Conservation (phyloP, 2,888 invertebrate genomes). For the Thumatha senex region DNA sequence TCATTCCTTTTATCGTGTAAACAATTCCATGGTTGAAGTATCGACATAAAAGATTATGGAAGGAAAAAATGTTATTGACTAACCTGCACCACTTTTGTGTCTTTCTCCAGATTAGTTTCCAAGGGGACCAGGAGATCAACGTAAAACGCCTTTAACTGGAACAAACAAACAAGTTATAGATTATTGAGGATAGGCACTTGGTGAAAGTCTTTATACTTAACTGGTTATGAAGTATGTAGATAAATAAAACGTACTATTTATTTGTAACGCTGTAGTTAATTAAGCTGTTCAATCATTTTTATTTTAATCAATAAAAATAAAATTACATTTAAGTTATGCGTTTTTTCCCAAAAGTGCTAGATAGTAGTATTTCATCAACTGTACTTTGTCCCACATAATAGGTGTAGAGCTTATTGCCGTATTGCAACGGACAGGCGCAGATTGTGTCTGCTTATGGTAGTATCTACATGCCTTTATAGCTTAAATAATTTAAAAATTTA, state of each 20-base stretch:
- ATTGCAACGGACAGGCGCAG: no score
- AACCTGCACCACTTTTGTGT: conserved; percentile 96
- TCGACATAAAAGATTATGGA: conserved; percentile 60
- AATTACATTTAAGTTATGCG: no score
- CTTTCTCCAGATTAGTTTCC: conserved; percentile 96
- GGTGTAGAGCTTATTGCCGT: no score
- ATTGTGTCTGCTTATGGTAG: no score
- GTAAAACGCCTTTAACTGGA: conserved; percentile 96
- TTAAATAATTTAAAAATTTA: no score
- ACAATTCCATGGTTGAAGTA: conserved; percentile 54
- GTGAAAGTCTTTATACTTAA: conserved; percentile 21
- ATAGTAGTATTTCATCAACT: no score
- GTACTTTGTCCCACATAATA: no score
- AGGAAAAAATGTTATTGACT: conserved; percentile 62
- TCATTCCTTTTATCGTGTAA: conserved; percentile 55
- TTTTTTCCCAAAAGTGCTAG: no score
- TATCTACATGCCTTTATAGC: no score
- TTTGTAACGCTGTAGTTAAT: not conserved
- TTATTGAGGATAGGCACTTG: conserved; percentile 39
- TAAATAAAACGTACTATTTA: conserved; percentile 11
- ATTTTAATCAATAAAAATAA: no score
- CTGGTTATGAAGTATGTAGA: conserved; percentile 14
- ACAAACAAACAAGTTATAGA: conserved; percentile 52
- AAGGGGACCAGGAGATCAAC: conserved; percentile 96
- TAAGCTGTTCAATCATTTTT: no score